A percentile compares a stretch with the other conserved stretches of the same genome.
Evolutionary conservation across 2,888 invertebrate species (phyloP).

Genomic region (Lymantria monacha): DNA sequence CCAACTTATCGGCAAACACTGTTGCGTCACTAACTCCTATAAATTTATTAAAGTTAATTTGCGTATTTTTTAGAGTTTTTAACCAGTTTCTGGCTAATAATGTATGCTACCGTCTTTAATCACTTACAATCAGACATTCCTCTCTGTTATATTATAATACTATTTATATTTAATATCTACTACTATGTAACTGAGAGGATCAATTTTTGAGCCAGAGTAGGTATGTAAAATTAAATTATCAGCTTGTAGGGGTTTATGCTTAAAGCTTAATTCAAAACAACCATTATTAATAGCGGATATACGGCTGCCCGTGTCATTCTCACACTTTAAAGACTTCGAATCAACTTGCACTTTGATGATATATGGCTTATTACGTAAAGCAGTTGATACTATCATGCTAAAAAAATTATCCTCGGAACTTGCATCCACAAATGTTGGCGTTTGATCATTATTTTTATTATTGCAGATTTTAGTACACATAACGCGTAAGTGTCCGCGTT

Average conservation of each 20-base stretch:
- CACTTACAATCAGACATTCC: slow-evolving; percentile 10
- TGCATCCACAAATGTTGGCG: slow-evolving; percentile 27
- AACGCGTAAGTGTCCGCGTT: too few species aligned
- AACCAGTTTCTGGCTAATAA: slow-evolving; percentile 19
- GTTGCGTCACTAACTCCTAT: background rate
- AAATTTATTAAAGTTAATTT: slow-evolving; percentile 6
- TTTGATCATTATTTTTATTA: slow-evolving; percentile 26
- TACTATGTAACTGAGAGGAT: slow-evolving; percentile 1
- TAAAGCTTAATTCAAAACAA: background rate
- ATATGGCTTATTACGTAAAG: background rate
- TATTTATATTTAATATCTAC: background rate
- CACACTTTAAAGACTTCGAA: background rate
- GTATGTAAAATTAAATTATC: background rate
- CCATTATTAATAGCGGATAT: background rate
- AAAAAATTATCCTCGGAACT: slow-evolving; percentile 5
- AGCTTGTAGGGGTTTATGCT: background rate
- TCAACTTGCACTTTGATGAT: slow-evolving; percentile 1
- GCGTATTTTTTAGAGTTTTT: slow-evolving; percentile 12
- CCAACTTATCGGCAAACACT: background rate
- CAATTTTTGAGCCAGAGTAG: background rate
- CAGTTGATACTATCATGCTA: background rate
- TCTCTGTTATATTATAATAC: background rate
- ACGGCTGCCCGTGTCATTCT: background rate
- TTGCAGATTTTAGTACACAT: background rate
- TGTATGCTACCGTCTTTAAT: slow-evolving; percentile 16